Evolutionary conservation across 2,888 invertebrate species (phyloP).

Genomic region (Ochropleura plecta): DNA sequence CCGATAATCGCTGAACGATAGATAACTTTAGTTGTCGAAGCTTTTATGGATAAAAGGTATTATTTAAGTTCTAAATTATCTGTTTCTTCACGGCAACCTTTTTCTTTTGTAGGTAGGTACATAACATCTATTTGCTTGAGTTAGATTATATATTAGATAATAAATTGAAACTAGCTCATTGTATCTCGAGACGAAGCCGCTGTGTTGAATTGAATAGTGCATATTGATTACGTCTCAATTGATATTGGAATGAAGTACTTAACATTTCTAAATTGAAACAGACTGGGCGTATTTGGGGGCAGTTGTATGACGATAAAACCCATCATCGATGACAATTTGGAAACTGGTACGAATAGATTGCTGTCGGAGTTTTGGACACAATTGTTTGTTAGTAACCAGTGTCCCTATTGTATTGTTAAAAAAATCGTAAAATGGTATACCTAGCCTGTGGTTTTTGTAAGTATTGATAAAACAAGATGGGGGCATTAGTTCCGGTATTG

Average conservation of each 20-base stretch:
- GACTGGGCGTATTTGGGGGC: not conserved
- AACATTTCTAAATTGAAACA: slow-evolving; percentile 2
- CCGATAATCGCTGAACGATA: slow-evolving; percentile 23
- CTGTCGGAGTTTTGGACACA: not conserved
- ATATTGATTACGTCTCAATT: slow-evolving; percentile 27
- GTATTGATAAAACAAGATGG: too few relatives aligned
- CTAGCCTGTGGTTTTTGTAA: too few relatives aligned
- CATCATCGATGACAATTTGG: not conserved
- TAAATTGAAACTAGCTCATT: not conserved
- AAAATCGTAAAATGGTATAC: too few relatives aligned
- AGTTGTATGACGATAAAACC: not conserved
- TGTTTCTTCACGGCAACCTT: not conserved
- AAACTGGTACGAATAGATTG: not conserved
- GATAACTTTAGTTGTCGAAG: slow-evolving; percentile 9
- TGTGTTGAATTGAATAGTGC: not conserved
- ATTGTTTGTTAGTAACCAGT: too few relatives aligned
- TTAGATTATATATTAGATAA: too few relatives aligned
- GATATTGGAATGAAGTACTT: not conserved
- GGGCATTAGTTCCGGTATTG: too few relatives aligned
- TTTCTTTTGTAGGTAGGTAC: too few relatives aligned
- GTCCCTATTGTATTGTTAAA: too few relatives aligned
- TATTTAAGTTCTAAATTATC: slow-evolving; percentile 7
- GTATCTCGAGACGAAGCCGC: not conserved
- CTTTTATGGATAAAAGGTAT: not conserved
- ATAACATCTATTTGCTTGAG: too few relatives aligned